A percentile compares a stretch with the other conserved stretches of the same genome.
These are phyloP conservation scores for Turdus rufiventris DNA, from an alignment of 2,113 vertebrate species.

Conservation along the genomic window DNA sequence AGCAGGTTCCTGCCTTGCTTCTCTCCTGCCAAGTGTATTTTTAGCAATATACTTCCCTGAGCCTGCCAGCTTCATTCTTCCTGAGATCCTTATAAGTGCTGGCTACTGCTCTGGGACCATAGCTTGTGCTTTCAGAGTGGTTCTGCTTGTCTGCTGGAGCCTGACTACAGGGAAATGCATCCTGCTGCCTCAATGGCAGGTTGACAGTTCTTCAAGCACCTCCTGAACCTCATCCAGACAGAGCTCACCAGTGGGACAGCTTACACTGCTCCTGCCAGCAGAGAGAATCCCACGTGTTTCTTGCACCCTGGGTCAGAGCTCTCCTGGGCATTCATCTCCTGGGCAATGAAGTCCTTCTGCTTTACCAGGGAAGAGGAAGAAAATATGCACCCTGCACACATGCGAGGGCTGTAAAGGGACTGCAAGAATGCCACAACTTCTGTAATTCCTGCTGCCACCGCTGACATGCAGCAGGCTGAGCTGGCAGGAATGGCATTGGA, in stretches of 20 bases:
- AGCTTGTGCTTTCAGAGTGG: neutral
- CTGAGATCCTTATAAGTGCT: neutral
- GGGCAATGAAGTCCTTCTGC: neutral
- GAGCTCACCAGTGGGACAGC: neutral
- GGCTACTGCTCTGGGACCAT: neutral
- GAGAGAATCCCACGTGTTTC: fast-evolving
- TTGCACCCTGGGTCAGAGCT: neutral
- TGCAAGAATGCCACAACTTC: neutral
- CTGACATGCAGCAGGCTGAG: neutral
- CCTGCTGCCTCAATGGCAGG: neutral
- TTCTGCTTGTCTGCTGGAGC: neutral
- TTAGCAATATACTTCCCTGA: neutral
- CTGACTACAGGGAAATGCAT: neutral
- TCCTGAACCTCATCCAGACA: neutral
- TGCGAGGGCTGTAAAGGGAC: neutral
- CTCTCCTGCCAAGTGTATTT: neutral
- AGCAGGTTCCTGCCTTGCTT: neutral
- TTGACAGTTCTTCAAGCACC: neutral
- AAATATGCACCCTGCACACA: neutral
- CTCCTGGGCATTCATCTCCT: neutral
- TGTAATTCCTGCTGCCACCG: neutral
- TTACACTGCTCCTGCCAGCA: neutral
- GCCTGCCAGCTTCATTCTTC: neutral
- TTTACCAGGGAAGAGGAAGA: neutral
- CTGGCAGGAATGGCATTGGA: neutral